Evolutionary conservation across 1,140 invertebrate species (phyloP).

Genomic region (Potamilus streckersoni): DNA sequence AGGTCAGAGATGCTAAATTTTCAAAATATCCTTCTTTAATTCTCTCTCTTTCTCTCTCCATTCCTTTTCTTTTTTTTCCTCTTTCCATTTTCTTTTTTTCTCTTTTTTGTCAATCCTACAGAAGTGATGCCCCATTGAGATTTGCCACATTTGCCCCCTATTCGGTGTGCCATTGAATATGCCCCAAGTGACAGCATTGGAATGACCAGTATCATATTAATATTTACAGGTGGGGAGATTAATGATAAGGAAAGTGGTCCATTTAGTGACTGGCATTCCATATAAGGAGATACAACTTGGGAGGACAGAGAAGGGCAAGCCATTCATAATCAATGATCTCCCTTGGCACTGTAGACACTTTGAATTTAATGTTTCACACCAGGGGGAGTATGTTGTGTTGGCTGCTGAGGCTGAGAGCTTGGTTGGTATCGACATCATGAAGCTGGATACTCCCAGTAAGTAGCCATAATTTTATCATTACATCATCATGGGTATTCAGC

Average conservation of each 20-base stretch:
- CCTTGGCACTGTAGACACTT: conserved; percentile 35
- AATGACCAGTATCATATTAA: neutral
- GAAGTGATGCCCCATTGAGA: no score
- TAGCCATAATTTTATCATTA: conserved; percentile 2
- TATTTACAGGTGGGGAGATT: conserved; percentile 83
- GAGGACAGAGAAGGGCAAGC: conserved; percentile 71
- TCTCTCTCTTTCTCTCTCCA: no score
- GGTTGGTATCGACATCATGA: conserved; percentile 72
- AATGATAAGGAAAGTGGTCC: conserved; percentile 84
- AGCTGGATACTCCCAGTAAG: conserved; percentile 66
- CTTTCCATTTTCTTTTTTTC: no score
- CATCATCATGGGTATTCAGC: no score
- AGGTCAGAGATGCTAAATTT: no score
- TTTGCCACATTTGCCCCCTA: neutral
- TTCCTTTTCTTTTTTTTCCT: no score
- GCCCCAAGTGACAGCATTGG: neutral
- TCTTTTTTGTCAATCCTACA: no score
- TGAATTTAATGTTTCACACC: conserved; percentile 93
- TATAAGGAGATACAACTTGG: conserved; percentile 75
- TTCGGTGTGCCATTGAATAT: neutral
- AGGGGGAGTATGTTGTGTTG: conserved; percentile 86
- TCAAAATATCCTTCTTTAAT: no score
- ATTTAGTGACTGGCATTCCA: conserved; percentile 71
- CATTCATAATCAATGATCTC: conserved; percentile 58
- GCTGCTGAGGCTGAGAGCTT: conserved; percentile 74